These are phyloP conservation scores for Drosophila aff. DNA, from an alignment of 1,140 invertebrate genomes.

Conservation along the genomic window DNA sequence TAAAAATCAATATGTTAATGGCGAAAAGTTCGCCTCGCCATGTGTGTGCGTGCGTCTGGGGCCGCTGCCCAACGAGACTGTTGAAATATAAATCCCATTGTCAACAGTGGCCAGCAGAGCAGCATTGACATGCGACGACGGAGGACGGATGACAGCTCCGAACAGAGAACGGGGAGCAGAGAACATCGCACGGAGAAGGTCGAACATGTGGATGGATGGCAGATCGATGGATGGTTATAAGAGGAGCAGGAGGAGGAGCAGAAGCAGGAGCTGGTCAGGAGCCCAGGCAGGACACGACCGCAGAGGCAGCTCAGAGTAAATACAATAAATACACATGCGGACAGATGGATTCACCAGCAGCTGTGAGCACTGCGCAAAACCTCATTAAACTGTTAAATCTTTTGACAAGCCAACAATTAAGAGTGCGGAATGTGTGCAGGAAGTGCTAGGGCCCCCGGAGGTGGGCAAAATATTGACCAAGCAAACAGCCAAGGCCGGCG, in stretches of 20 bases:
- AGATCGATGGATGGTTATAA: slow-evolving; percentile 16
- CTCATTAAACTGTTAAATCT: slow-evolving; percentile 83
- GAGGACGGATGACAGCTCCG: slow-evolving; percentile 39
- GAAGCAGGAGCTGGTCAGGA: not conserved
- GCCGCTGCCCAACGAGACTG: slow-evolving; percentile 57
- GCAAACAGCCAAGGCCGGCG: slow-evolving; percentile 56
- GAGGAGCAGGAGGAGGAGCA: not conserved
- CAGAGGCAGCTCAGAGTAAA: slow-evolving; percentile 68
- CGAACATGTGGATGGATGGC: slow-evolving; percentile 22
- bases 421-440: slow-evolving; percentile 58
- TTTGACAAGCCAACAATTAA: slow-evolving; percentile 61
- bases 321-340: slow-evolving; percentile 76
- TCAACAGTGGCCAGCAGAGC: slow-evolving; percentile 80
- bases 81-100: slow-evolving; percentile 81
- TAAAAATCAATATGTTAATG: slow-evolving; percentile 84
- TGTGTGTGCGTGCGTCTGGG: slow-evolving; percentile 3
- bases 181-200: slow-evolving; percentile 18
- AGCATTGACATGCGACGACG: slow-evolving; percentile 76
- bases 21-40: slow-evolving; percentile 64
- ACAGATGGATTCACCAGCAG: slow-evolving; percentile 48
- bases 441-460: slow-evolving; percentile 23
- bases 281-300: slow-evolving; percentile 30
- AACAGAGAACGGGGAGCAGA: slow-evolving; percentile 5
- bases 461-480: slow-evolving; percentile 69
- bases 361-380: slow-evolving; percentile 67